Evolutionary conservation across 2,888 invertebrate species (phyloP).

Genomic region (Nebria salina): DNA sequence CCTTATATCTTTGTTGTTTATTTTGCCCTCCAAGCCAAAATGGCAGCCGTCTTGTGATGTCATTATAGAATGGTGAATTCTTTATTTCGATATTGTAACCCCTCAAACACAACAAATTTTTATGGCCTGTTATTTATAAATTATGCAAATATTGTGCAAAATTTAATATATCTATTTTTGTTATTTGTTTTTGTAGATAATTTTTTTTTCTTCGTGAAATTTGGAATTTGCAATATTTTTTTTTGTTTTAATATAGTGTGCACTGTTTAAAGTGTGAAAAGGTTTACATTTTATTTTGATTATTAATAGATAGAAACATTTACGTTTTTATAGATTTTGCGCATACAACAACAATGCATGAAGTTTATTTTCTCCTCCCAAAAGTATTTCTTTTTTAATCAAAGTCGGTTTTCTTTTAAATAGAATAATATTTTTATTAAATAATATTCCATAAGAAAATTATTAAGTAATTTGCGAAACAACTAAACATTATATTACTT

Average conservation of each 20-base stretch:
- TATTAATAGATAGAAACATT: neutral
- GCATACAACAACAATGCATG: neutral
- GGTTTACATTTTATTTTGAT: neutral
- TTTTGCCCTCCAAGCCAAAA: neutral
- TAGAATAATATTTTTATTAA: no score
- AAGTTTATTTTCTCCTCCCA: neutral
- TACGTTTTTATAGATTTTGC: neutral
- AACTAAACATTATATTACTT: neutral
- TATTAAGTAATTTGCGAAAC: neutral
- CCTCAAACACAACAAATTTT: neutral
- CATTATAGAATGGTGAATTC: neutral
- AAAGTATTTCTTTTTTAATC: neutral
- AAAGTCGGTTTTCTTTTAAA: no score
- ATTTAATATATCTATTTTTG: neutral
- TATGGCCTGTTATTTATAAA: conserved; percentile 1
- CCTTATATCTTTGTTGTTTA: neutral
- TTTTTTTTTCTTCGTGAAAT: neutral
- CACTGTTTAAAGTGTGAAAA: neutral
- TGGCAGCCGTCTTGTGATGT: neutral
- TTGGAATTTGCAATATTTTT: neutral
- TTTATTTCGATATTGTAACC: neutral
- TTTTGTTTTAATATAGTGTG: neutral
- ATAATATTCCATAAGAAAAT: neutral
- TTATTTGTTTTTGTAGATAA: neutral
- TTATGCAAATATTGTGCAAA: conserved; percentile 1